Base-by-base conservation (phyloP, 2,797 vertebrate species). In the Synanceia verrucosa region DNA sequence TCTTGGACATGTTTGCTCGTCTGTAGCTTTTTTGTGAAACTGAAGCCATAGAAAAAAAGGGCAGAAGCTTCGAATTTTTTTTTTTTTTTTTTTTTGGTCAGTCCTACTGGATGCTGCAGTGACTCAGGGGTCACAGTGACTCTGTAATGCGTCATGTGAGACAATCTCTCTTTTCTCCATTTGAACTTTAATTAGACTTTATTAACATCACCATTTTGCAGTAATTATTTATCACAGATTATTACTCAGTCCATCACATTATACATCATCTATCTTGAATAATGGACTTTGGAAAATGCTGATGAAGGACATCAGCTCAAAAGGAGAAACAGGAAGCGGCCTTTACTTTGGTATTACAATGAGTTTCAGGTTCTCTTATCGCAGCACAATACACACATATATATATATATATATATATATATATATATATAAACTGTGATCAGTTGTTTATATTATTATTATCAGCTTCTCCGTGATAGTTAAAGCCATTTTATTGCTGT, bases 161-260 rank as follows among this genome's bases (percentile, higher is more conserved):
- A 79, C 73, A 76, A 74, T 66, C 56, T 80, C 76, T 81, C 71
- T 76, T 26, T 48, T 60, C 16, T 16, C 63, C 47, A 66, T 85
- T 82, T 78, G 61, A 83, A 83, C 84, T 79, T 87, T 85, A 91
- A 91, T 92, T 85, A 75, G 79, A 88, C 84, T 88, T 90, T 81
- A 73, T 78, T 88, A 90, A 89, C 65, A 60, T 66, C 62, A 34
- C 70, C 71, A 85, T 92, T 89, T 87, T 88, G 73, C 70, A 79
- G 82, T 83, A 89, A 88, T 92, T 92, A 92, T 90, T 90, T 91
- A 91, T 90, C 78, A 85, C 87, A 84, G 63, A 86, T 84, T 89
- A 92, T 93, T 89, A 90, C 78, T 86, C 79, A 86, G 82, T 88
- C 89, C 86, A 85, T 86, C 86, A 86, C 50, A 84, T 89, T 90